Percentiles rank a stretch among this genome's conserved stretches.
Conservation (phyloP, 2,888 invertebrate species). For the Eilema sororculum region DNA sequence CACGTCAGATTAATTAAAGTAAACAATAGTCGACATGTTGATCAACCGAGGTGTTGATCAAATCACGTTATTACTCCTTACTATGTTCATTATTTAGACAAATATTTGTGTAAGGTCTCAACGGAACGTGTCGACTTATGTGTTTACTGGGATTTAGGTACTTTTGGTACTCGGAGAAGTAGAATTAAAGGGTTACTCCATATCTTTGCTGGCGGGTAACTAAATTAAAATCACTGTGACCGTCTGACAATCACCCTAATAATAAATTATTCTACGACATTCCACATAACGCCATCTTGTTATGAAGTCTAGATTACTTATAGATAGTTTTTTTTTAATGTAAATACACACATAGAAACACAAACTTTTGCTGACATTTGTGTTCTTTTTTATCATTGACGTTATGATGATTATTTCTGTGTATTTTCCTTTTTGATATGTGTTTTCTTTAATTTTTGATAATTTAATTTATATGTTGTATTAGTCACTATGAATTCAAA, state of each 20-base stretch:
- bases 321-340: no score
- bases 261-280: no score
- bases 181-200: neutral
- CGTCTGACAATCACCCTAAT: neutral
- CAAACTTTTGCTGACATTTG: no score
- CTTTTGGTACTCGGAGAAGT: neutral
- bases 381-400: no score
- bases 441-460: no score
- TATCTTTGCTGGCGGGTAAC: neutral
- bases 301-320: no score
- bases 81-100: slow-evolving; percentile 7
- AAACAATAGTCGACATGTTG: slow-evolving; percentile 33
- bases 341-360: no score
- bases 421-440: no score
- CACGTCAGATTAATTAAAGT: slow-evolving; percentile 42
- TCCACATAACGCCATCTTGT: no score
- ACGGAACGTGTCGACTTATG: neutral
- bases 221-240: neutral
- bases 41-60: slow-evolving; percentile 27
- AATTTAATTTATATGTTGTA: no score
- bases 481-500: no score
- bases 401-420: no score
- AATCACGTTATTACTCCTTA: slow-evolving; percentile 32
- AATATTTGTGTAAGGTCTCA: slow-evolving; percentile 15
- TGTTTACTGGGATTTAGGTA: neutral